Base-by-base conservation (phyloP, 2,797 vertebrate genomes). In the Melanotaenia pygmaea region DNA sequence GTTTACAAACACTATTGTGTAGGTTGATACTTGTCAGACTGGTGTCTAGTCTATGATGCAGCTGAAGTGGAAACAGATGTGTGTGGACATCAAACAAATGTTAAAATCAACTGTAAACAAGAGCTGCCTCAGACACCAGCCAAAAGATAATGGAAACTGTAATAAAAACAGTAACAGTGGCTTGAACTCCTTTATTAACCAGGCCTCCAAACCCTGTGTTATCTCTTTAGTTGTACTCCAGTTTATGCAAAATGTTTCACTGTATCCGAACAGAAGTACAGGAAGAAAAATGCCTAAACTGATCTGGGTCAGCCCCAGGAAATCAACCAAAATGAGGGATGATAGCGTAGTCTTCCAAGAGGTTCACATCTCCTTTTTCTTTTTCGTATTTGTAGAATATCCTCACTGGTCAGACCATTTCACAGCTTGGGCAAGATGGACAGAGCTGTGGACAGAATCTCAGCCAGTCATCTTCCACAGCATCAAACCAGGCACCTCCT, bases 371-470 rank as follows among this genome's bases (percentile, higher is more conserved):
- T 58, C 45, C 68, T 66, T 72, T 60, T 57, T 20, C 50, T 57
- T 59, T 75, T 63, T 59, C 8, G 32, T 51, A 9, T 22, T 5
- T 57, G 26, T 30, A 94, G 91, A 92, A 83, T 40, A 80, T 94
- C 0, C 50, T 93, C 56, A 72, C 91, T 10, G 91, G 88, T 86
- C 91, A 93, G 4, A 77, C 83, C 4, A 57, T 95, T 13, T 80
- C 94, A 81, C 94, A 94, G 37, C 92, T 93, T 79, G 92, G 94
- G 61, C 90, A 94, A 63, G 86, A 93, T 50, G 89, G 89, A 47
- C 95, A 94, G 70, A 88, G 90, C 0, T 75, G 90, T 58, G 87
- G 90, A 28, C 94, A 93, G 68, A 91, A 90, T 0, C 67, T 93
- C 1, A 50, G 90, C 59, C 91, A 93, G 43, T 54, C 88, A 45